Evolutionary conservation across 2,113 vertebrate genomes (phyloP).

Genomic region (Neogobius melanostomus): DNA sequence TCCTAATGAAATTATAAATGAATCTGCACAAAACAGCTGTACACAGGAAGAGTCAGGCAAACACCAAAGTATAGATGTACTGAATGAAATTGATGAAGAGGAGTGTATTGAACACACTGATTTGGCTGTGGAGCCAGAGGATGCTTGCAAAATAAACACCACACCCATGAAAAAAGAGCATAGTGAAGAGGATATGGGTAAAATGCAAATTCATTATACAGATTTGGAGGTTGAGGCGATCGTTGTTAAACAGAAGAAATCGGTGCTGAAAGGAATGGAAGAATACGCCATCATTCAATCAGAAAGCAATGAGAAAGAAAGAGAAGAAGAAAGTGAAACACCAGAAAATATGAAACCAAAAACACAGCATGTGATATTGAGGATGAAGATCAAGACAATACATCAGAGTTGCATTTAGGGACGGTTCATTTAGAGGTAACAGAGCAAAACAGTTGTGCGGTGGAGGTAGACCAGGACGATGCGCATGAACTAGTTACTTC

Average conservation of each 20-base stretch:
- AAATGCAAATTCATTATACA: background rate
- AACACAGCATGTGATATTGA: too few relatives aligned
- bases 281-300: background rate
- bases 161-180: background rate
- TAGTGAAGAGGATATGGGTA: background rate
- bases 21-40: background rate
- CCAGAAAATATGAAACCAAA: background rate
- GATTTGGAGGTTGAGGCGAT: background rate
- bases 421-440: background rate
- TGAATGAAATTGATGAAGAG: background rate
- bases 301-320: conserved; percentile 3
- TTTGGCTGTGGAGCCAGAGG: background rate
- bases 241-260: background rate
- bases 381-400: background rate
- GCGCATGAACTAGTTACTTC: background rate
- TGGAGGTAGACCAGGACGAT: background rate
- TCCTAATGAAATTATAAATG: background rate
- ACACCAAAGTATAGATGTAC: conserved; percentile 13
- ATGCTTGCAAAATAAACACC: background rate
- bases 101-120: background rate
- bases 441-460: background rate
- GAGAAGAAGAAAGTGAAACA: background rate
- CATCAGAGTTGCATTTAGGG: background rate
- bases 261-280: background rate
- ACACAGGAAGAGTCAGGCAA: background rate